Base-by-base conservation (phyloP, 2,113 vertebrate species). In the Rhabdornis inornatus region DNA sequence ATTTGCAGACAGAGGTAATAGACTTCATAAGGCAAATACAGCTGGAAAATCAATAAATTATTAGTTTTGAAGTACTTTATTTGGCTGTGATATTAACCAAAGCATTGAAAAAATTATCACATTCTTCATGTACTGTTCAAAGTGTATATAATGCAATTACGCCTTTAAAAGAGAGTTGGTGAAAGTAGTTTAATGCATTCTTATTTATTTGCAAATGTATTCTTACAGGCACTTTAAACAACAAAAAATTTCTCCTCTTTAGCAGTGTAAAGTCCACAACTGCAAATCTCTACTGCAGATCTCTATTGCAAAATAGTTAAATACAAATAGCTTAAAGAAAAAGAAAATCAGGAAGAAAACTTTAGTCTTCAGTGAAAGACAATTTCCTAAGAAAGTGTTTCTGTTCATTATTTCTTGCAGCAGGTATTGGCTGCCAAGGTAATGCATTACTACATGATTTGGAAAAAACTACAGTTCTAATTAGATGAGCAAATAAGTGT, bases 401-500 rank as follows among this genome's bases (percentile, higher is more conserved):
- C 93, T 92, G 53, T 89, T 97, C 96, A 96, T 97, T 98, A 96
- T 91, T 96, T 95, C 92, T 96, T 97, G 90, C 64, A 95, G 59
- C 94, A 97, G 94, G 91, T 97, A 95, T 86, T 94, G 71, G 40
- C 96, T 97, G 95, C 92, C 96, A 97, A 94, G 65, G 83, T 97
- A 97, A 98, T 96, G 78, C 92, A 96, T 98, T 94, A 86, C 95
- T 94, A 80, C 47, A 91, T 72, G 93, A 95, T 97, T 98, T 98
- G 90, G 96, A 96, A 97, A 96, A 98, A 98, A 91, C 86, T 97
- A 97, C 96, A 94, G 31, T 95, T 96, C 97, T 98, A 98, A 98
- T 98, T 98, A 98, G 97, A 98, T 97, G 97, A 98, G 97, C 97
- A 98, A 98, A 98, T 98, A 98, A 98, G 98, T 97, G 97, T 97